phyloP scores from a whole-genome alignment of 2,113 vertebrate species.

The Sapayoa aenigma region DNA sequence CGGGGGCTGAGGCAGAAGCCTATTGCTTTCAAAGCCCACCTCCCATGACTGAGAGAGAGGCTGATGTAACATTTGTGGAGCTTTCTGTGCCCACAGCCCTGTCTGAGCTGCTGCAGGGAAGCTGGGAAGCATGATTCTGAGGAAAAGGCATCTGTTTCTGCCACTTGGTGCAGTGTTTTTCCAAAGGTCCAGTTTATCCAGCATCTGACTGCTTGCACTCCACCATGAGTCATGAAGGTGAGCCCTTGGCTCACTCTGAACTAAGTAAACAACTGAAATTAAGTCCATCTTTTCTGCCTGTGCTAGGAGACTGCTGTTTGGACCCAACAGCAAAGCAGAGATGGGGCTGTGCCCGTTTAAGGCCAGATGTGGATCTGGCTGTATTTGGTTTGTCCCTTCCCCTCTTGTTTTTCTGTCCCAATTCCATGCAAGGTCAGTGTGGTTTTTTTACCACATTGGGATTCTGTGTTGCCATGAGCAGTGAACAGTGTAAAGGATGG shows the following conservation, averaged over 20 bases:
- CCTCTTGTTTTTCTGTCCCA: not conserved
- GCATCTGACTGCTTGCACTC: not conserved
- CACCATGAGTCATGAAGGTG: not conserved
- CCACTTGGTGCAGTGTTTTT: not conserved
- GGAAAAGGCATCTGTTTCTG: not conserved
- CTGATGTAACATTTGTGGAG: not conserved
- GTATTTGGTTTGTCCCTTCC: not conserved
- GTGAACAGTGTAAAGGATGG: not conserved
- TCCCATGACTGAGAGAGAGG: not conserved
- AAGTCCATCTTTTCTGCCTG: not conserved
- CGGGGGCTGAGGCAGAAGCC: not conserved
- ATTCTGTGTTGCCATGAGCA: not conserved
- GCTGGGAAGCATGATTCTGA: accelerated
- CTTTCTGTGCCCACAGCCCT: not conserved
- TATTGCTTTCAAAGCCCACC: not conserved
- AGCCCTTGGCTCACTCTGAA: not conserved
- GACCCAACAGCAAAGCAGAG: not conserved
- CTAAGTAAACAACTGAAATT: not conserved
- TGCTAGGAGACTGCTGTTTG: not conserved
- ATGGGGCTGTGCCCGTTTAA: not conserved
- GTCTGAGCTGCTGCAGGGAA: not conserved
- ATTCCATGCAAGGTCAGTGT: not conserved
- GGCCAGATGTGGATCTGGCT: not conserved
- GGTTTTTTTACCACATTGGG: not conserved
- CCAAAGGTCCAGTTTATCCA: not conserved